Base-by-base conservation (phyloP, 2,888 invertebrate genomes). In the Drosophila ochracea region DNA sequence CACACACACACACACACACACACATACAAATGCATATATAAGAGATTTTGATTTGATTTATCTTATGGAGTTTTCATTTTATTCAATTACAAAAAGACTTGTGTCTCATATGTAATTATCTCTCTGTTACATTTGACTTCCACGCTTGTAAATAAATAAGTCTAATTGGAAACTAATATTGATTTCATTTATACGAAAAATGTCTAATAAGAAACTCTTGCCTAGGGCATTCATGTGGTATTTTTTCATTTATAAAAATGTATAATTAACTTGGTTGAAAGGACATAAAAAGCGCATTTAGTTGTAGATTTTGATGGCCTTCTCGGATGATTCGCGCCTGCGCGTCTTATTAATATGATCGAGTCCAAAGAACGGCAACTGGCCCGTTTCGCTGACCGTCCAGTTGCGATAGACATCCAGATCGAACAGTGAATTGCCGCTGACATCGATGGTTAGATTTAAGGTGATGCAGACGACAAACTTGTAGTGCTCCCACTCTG, bases 231-330 rank as follows among this genome's bases (percentile, higher is more conserved):
- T 33, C 11, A 33, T 33, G 13, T 16, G 16, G 5, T 16, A 5
- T 5, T 37, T 10, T 41, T 41, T 41, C 10, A n/a, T 41, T 4
- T n/a, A 2, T n/a, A 4, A 41, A 43, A 21, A 1, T 21, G 2
- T 1, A 11, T 11, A 4, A 4, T n/a, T 41, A 33, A 33, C 11
- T 4, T 33, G 11, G 33, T 33, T 13, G 41, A 41, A 41, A 41
- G 2, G 1, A n/a, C n/a, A n/a, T 2, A n/a, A 11, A 13, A 47
- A 47, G 2, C 9, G 16, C 25, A 25, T 92, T 94, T 96, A 99
- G 95, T 99, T 99, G 95, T 99, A 99, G 93, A 99, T 99, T 95
- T 99, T 99, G 95, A 99, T 99, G 91, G 99, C 98, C 94, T 99
- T 99, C 95, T 99, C 99, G 93, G 98, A 95, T 94, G 97, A 98